Evolutionary conservation across 2,797 vertebrate species (phyloP), one percentile per base, ranked within the genome.

Genomic region (Onychomys torridus): DNA sequence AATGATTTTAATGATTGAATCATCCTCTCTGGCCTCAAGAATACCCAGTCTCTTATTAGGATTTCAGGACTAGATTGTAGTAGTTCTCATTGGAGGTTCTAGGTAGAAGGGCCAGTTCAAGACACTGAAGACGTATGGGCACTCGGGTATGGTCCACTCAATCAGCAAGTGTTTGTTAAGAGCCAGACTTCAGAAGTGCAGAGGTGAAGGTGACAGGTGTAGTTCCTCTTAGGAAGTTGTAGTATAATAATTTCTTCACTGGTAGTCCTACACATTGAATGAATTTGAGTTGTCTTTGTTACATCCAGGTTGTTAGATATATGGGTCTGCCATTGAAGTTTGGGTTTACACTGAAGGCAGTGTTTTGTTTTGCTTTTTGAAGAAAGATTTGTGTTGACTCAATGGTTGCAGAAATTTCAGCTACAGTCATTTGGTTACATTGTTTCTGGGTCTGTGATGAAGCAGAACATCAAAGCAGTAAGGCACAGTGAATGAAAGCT

Each of bases 201-300:
- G 46, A 84, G 14, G 43, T 95, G 52, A 93, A 43, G 13, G 19
- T 93, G 79, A 79, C 25, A 34, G 61, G 63, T 75, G 27, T 85
- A 59, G 40, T 78, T 46, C 43, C 87, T 76, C 14, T 82, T 90
- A 57, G 43, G 78, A 67, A 46, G 79, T 90, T 90, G 57, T 14
- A 32, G 25, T 93, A 71, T 78, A 91, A 89, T 91, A 77, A 57
- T 32, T 91, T 95, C 40, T 89, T 89, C 40, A 52, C 14, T 92
- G 37, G 77, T 82, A 61, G 76, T 91, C n/a, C 23, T 89, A 86
- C 52, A 82, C 75, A 92, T 85, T 27, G 37, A 37, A n/a, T 73
- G 63, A 94, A 67, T 97, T 93, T 92, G 91, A 94, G 17, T 83
- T 86, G 75, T 89, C 32, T 89, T 90, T 86, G 40, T 93, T 86